Evolutionary conservation across 2,797 vertebrate species (phyloP).

Genomic region (Amphiprion clarkii): DNA sequence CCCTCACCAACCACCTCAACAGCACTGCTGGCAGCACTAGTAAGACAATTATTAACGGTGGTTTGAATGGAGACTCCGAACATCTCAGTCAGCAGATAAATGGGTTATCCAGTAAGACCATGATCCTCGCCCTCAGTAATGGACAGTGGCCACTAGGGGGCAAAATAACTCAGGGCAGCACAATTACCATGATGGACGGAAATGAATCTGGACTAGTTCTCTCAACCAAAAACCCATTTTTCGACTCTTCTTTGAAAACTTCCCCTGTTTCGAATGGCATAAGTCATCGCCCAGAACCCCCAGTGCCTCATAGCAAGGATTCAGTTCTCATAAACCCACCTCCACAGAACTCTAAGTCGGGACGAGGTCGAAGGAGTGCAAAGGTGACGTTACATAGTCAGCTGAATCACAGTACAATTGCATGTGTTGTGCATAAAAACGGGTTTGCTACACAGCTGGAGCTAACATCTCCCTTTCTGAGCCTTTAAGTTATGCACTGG

Average conservation of each 20-base stretch:
- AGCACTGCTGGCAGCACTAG: constrained; percentile 65
- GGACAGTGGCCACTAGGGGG: constrained; percentile 90
- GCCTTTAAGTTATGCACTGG: constrained; percentile 38
- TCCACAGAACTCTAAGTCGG: constrained; percentile 93
- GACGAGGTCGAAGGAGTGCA: constrained; percentile 92
- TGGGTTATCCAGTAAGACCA: constrained; percentile 89
- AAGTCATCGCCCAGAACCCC: constrained; percentile 70
- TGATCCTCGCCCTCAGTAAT: constrained; percentile 86
- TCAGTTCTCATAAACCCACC: constrained; percentile 95
- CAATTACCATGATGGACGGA: constrained; percentile 86
- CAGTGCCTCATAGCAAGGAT: constrained; percentile 84
- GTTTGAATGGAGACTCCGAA: constrained; percentile 84
- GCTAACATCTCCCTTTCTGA: constrained; percentile 52
- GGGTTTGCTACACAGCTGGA: constrained; percentile 41
- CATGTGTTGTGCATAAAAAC: constrained; percentile 67
- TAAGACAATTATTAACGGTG: constrained; percentile 76
- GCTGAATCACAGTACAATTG: constrained; percentile 35
- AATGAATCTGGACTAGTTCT: constrained; percentile 80
- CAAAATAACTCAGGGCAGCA: constrained; percentile 79
- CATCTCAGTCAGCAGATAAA: constrained; percentile 88
- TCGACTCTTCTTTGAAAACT: constrained; percentile 83
- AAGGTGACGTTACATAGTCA: constrained; percentile 89
- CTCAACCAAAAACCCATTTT: constrained; percentile 85
- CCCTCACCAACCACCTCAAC: constrained; percentile 79
- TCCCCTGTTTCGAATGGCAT: constrained; percentile 82